Percentiles rank a stretch among this genome's conserved stretches.
These are phyloP conservation scores for Cardiocondyla obscurior DNA, from an alignment of 1,140 invertebrate genomes.

Conservation along the genomic window DNA sequence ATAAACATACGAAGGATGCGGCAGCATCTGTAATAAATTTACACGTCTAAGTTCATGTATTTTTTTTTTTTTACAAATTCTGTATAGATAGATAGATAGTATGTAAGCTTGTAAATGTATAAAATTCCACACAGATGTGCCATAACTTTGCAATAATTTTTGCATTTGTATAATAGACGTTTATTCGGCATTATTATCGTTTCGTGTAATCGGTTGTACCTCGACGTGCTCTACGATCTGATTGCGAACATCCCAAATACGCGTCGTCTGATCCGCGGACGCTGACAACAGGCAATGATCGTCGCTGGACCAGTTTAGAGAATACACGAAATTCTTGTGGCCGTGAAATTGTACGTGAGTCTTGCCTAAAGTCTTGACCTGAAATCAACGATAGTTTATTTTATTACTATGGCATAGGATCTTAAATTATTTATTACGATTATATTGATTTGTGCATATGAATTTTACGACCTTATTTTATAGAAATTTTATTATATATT, in stretches of 20 bases:
- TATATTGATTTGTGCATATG: neutral
- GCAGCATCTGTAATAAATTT: constrained; percentile 82
- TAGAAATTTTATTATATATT: neutral
- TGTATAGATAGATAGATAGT: too few relatives aligned
- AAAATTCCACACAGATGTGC: too few relatives aligned
- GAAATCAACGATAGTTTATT: constrained; percentile 20
- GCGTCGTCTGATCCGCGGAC: constrained; percentile 87
- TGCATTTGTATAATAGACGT: neutral
- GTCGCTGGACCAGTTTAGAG: constrained; percentile 86
- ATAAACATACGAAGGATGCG: constrained; percentile 89
- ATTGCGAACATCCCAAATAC: constrained; percentile 85
- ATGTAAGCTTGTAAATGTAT: too few relatives aligned
- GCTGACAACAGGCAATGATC: constrained; percentile 85
- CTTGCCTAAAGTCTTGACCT: constrained; percentile 72
- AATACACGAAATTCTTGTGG: constrained; percentile 87
- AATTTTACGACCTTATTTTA: neutral
- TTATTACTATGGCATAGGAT: neutral
- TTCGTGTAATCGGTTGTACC: constrained; percentile 60
- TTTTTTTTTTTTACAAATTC: too few relatives aligned
- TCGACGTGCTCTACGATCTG: constrained; percentile 79
- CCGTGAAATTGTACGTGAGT: constrained; percentile 79
- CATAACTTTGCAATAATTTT: too few relatives aligned
- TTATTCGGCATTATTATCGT: neutral
- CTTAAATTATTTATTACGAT: too few relatives aligned
- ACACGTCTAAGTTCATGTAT: neutral